These are phyloP conservation scores for Baryphthengus martii DNA, from an alignment of 2,113 vertebrate species.

Conservation along the genomic window DNA sequence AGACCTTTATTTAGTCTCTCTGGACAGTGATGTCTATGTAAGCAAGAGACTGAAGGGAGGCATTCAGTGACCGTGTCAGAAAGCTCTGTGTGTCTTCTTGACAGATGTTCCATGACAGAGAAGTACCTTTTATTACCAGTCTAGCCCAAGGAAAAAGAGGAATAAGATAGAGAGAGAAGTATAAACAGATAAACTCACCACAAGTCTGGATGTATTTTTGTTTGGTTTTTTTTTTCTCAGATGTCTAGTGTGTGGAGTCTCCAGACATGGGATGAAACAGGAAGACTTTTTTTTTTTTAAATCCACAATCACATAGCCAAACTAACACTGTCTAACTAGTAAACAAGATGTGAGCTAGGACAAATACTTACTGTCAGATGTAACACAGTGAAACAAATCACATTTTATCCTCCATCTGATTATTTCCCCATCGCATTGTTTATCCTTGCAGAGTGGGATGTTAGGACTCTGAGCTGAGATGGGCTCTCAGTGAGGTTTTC, in stretches of 20 bases:
- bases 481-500: background rate
- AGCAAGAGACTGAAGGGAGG: slow-evolving; percentile 23
- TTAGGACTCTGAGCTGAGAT: background rate
- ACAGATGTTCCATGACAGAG: background rate
- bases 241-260: background rate
- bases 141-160: background rate
- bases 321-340: background rate
- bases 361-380: background rate
- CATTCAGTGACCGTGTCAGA: slow-evolving; percentile 32
- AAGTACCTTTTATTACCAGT: slow-evolving; percentile 3
- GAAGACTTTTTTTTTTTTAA: background rate
- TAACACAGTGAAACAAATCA: slow-evolving; percentile 24
- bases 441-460: background rate
- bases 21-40: background rate
- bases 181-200: slow-evolving; percentile 24
- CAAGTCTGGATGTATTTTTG: background rate
- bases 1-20: slow-evolving; percentile 45
- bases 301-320: background rate
- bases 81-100: background rate
- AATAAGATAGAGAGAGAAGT: background rate
- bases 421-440: background rate
- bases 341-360: slow-evolving; percentile 6
- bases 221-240: background rate
- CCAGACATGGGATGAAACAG: background rate
- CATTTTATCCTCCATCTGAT: background rate